A percentile compares a stretch with the other conserved stretches of the same genome.
Evolutionary conservation across 2,888 invertebrate genomes (phyloP).

Genomic region (Euproctis similis): DNA sequence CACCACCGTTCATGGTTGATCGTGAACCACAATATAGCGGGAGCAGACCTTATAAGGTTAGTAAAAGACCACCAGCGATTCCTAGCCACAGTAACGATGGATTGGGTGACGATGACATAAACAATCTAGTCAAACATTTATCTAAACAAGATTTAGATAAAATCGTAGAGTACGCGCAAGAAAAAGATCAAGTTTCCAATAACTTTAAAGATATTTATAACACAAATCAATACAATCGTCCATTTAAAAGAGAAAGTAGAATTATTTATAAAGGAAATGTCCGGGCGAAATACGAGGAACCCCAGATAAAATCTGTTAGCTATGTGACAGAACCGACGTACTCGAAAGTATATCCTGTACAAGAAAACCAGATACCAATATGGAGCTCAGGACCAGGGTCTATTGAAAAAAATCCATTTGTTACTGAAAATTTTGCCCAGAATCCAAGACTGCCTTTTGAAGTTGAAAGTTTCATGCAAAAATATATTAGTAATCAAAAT

Average conservation of each 20-base stretch:
- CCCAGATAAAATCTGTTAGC: conserved; percentile 11
- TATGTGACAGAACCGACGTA: conserved; percentile 16
- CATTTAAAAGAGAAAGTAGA: conserved; percentile 18
- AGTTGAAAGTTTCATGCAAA: background rate
- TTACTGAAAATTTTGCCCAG: background rate
- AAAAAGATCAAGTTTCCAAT: conserved; percentile 22
- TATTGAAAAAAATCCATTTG: conserved; percentile 1
- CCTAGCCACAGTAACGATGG: conserved; percentile 31
- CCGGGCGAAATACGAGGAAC: conserved; percentile 10
- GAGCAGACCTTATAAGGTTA: conserved; percentile 44
- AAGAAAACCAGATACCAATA: conserved; percentile 5
- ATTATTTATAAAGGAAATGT: conserved; percentile 13
- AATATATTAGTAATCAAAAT: background rate
- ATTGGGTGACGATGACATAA: conserved; percentile 52
- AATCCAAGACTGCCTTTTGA: background rate
- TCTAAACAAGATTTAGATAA: conserved; percentile 59
- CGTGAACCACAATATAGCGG: conserved; percentile 28
- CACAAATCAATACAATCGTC: conserved; percentile 11
- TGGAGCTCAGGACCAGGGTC: background rate
- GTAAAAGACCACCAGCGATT: conserved; percentile 44
- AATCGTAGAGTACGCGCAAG: conserved; percentile 46
- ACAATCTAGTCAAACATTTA: conserved; percentile 52
- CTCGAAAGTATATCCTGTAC: conserved; percentile 7
- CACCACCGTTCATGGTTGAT: conserved; percentile 41
- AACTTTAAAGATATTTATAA: conserved; percentile 17